Evolutionary conservation across 2,797 vertebrate species (phyloP).

Genomic region (Cynopterus sphinx): DNA sequence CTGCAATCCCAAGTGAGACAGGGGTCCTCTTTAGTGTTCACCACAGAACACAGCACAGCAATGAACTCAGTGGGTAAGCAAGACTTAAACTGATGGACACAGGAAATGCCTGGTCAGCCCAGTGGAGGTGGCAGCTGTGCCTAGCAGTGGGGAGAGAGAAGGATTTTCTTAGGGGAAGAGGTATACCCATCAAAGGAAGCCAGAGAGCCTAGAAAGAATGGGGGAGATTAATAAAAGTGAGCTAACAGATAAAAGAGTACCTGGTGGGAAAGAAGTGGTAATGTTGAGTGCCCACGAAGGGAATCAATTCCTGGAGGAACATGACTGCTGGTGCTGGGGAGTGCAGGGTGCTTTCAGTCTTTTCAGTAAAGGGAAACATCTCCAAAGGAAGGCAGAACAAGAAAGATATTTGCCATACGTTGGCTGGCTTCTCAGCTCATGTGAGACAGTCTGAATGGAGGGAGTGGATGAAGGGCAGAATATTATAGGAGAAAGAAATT

Average conservation of each 20-base stretch:
- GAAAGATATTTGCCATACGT: not conserved
- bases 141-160: not conserved
- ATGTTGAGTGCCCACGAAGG: not conserved
- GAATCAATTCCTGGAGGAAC: not conserved
- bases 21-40: not conserved
- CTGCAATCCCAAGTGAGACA: not conserved
- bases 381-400: not conserved
- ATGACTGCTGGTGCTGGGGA: too few relatives aligned
- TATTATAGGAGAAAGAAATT: not conserved
- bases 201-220: not conserved
- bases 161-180: not conserved
- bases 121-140: not conserved
- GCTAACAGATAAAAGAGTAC: not conserved
- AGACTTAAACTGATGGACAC: not conserved
- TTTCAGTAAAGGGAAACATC: not conserved
- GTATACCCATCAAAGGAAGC: not conserved
- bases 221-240: not conserved
- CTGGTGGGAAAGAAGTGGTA: too few relatives aligned
- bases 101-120: not conserved
- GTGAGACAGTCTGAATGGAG: not conserved
- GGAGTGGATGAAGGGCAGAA: not conserved
- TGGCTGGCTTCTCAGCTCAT: not conserved
- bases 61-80: not conserved
- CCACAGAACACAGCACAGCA: not conserved
- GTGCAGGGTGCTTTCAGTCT: not conserved